Percentiles rank a stretch among this genome's conserved stretches.
Evolutionary conservation across 2,888 invertebrate species (phyloP).

Genomic region (Stratiomys singularior): DNA sequence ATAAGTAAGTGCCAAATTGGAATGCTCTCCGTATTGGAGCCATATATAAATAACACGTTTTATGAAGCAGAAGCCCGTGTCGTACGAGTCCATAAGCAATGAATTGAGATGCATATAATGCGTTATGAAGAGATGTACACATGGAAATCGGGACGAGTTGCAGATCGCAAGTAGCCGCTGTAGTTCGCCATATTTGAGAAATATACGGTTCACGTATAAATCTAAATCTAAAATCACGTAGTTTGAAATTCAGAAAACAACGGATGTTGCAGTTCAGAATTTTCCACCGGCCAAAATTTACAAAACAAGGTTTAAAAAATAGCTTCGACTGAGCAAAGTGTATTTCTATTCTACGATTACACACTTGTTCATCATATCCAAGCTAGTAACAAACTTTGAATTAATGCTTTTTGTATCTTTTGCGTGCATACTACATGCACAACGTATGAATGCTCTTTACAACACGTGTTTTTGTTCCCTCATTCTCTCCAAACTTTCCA

Average conservation of each 20-base stretch:
- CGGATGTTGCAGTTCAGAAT: too few species aligned
- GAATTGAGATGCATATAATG: not conserved
- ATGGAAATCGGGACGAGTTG: too few species aligned
- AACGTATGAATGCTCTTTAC: slow-evolving; percentile 22
- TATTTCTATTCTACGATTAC: not conserved
- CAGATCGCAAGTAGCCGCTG: too few species aligned
- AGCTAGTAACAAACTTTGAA: not conserved
- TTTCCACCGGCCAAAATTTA: too few species aligned
- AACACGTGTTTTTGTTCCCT: slow-evolving; percentile 24
- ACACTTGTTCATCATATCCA: too few species aligned
- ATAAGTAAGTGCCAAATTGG: too few species aligned
- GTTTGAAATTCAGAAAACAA: too few species aligned
- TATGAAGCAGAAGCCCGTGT: slow-evolving; percentile 16
- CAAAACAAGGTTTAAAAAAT: too few species aligned
- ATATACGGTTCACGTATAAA: too few species aligned
- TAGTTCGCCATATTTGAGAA: not conserved
- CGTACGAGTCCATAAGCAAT: not conserved
- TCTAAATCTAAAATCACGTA: too few species aligned
- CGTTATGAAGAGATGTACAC: not conserved
- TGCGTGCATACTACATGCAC: not conserved
- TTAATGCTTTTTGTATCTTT: not conserved
- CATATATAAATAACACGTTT: not conserved
- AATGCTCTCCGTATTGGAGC: too few species aligned
- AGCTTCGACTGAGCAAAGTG: too few species aligned
- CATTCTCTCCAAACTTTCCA: not conserved